Evolutionary conservation across 2,113 vertebrate genomes (phyloP), one percentile per base, ranked within the genome.

Genomic region (Stomatorhinus ivindoensis): DNA sequence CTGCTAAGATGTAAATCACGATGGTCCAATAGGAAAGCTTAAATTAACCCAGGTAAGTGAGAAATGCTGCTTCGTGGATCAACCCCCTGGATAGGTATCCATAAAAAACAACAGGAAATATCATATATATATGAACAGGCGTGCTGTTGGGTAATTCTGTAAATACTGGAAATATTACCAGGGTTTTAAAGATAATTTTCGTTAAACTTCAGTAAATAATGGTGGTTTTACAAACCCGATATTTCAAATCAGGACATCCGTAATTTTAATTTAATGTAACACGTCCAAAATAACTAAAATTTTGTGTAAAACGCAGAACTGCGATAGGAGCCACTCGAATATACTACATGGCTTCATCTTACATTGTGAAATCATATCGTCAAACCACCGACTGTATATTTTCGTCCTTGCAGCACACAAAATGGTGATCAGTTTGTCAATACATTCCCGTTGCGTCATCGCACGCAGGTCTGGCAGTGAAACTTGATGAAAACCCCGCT

Each of bases 401-500:
- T 21, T 51, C 58, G 73, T 58, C 31, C 35, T 73, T 48, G 76
- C 48, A 7, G 51, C 76, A 84, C 88, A 89, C 73, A 89, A 89
- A 89, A 89, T 84, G 88, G 76, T 83, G 73, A 58, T 89, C 88
- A 83, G 73, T 84, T 89, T 89, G 88, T 89, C 88, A 89, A 84
- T 84, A 84, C 21, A 84, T 24, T 47, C 51, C 35, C 35, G 42
- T 55, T 89, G 82, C 88, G 88, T 89, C 76, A 89, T 47, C 19
- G 35, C 80, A 83, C 50, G 42, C 80, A 85, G 51, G 80, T 84
- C 39, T 89, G 47, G 42, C 51, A 46, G 39, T 24, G 50, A 46
- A 89, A 89, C 76, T 87, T 1, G 47, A 53, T n/a, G 11, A 51
- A 53, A 86, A 5, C 13, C 27, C 48, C 15, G 24, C 82, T 47